These are phyloP conservation scores for Drosophila persimilis DNA, from an alignment of 1,140 invertebrate species.

Conservation along the genomic window DNA sequence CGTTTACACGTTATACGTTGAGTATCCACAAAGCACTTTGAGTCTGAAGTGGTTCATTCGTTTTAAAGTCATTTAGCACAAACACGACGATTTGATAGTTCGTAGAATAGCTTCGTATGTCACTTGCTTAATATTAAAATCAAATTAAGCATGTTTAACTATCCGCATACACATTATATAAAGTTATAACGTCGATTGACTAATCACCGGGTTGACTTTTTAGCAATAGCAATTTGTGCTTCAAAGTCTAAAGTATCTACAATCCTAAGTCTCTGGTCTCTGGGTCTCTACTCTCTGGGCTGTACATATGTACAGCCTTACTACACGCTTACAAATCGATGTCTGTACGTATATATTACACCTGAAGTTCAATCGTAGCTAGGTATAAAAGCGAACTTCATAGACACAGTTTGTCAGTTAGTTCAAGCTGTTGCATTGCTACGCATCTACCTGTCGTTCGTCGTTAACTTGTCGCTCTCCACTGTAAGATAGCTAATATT, in stretches of 20 bases:
- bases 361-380: conserved; percentile 54
- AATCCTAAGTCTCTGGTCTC: conserved; percentile 2
- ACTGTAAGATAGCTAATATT: conserved; percentile 48
- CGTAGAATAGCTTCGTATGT: no score
- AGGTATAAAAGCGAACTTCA: conserved; percentile 72
- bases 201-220: conserved; percentile 61
- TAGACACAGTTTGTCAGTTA: conserved; percentile 67
- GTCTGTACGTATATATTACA: conserved; percentile 34
- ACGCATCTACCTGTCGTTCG: conserved; percentile 46
- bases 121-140: conserved; percentile 28
- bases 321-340: conserved; percentile 18
- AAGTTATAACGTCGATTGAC: conserved; percentile 57
- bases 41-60: no score
- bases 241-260: conserved; percentile 60
- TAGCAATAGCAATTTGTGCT: conserved; percentile 46
- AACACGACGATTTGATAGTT: conserved; percentile 16
- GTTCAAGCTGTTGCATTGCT: conserved; percentile 64
- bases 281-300: background rate
- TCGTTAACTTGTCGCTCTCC: conserved; percentile 28
- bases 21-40: no score
- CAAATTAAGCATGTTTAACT: conserved; percentile 48
- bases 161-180: conserved; percentile 47
- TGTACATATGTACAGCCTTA: conserved; percentile 19
- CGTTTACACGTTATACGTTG: no score
- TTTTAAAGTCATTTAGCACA: background rate